Conservation (phyloP, 2,888 invertebrate genomes). For the Apoderus coryli region DNA sequence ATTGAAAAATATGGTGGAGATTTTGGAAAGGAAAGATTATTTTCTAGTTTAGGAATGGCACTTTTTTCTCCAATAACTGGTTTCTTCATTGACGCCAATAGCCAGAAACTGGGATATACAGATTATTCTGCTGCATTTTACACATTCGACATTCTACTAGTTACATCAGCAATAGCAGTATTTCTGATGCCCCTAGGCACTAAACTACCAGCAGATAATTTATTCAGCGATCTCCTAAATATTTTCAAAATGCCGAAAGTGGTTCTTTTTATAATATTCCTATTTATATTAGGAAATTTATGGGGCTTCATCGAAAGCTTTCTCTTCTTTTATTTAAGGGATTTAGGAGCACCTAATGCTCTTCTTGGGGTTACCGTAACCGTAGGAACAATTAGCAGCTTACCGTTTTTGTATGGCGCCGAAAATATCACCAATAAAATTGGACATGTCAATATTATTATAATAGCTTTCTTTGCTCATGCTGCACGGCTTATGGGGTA, state of each 20-base stretch:
- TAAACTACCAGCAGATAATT: constrained; percentile 62
- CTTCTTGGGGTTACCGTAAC: constrained; percentile 72
- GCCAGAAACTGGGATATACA: constrained; percentile 53
- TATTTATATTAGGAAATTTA: constrained; percentile 70
- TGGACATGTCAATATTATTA: constrained; percentile 72
- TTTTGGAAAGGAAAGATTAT: constrained; percentile 65
- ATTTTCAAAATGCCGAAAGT: constrained; percentile 68
- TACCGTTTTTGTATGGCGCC: constrained; percentile 73
- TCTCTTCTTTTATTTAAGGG: constrained; percentile 71
- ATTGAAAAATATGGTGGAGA: constrained; percentile 73
- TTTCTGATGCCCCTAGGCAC: constrained; percentile 65
- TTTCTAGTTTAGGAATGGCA: constrained; percentile 71
- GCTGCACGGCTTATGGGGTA: constrained; percentile 69
- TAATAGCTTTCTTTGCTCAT: constrained; percentile 74
- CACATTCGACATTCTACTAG: constrained; percentile 57
- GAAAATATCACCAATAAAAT: constrained; percentile 68
- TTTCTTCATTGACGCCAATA: constrained; percentile 58
- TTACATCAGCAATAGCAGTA: constrained; percentile 58
- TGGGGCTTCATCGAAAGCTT: constrained; percentile 87
- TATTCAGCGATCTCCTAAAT: constrained; percentile 58
- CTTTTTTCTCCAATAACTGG: constrained; percentile 70
- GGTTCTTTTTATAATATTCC: constrained; percentile 63
- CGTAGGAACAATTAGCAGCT: constrained; percentile 68
- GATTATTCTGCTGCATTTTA: constrained; percentile 85
- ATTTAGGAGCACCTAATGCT: constrained; percentile 70